Conservation (phyloP, 2,113 vertebrate species). For the Gavialis gangeticus region DNA sequence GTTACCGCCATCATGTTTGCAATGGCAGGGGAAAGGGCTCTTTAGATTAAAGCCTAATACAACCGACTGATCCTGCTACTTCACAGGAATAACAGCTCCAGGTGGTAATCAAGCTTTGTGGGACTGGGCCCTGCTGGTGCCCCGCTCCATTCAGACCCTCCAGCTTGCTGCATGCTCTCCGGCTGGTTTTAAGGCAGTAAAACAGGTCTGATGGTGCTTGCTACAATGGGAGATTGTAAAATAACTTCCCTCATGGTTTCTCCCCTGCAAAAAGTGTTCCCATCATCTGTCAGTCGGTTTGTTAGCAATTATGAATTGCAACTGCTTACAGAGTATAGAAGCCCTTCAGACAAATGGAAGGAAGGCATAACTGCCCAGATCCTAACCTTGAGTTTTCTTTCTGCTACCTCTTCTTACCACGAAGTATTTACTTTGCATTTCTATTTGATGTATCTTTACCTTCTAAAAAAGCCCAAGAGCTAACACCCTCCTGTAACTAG, state of each 20-base stretch:
- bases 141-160: background rate
- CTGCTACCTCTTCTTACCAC: background rate
- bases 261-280: background rate
- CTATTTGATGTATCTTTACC: background rate
- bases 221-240: background rate
- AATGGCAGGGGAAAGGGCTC: background rate
- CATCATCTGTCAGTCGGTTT: background rate
- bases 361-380: background rate
- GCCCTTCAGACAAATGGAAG: background rate
- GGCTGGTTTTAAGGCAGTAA: background rate
- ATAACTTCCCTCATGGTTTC: accelerated
- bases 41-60: background rate
- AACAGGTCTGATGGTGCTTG: background rate
- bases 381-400: background rate
- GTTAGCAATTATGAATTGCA: accelerated
- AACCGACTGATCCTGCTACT: background rate
- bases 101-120: background rate
- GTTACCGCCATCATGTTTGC: background rate
- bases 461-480: background rate
- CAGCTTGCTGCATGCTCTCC: background rate
- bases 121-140: background rate
- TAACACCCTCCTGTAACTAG: background rate
- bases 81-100: background rate
- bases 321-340: background rate
- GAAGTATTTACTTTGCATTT: background rate